Base-by-base conservation (phyloP, 2,797 vertebrate species). In the Cossypha dichroa region DNA sequence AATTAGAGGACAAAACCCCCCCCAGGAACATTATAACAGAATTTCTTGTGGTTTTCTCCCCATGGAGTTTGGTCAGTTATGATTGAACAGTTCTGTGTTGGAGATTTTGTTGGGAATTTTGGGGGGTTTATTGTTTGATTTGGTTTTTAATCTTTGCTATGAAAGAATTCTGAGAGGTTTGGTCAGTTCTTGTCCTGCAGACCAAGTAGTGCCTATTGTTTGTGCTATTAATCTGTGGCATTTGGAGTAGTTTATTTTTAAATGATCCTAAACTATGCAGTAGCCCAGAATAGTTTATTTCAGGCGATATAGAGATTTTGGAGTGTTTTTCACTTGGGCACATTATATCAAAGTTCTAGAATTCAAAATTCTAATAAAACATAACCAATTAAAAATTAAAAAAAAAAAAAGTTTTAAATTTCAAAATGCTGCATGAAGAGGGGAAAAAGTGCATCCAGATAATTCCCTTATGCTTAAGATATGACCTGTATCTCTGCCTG, bases 241-340 rank as follows among this genome's bases (percentile, higher is more conserved):
- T 78, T 78, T 81, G 56, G 33, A 85, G 82, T 34, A 46, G 43
- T 55, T 87, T 77, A 36, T 73, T 91, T 89, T 91, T 66, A 66
- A 94, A 69, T 33, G 0, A 20, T 56, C 33, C 63, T 34, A 58
- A 66, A 52, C 38, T 52, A 34, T 49, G 41, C 46, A 59, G 13
- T 52, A 62, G 43, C 43, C 34, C 13, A 59, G 16, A 73, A 49
- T 63, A 56, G 34, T 84, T 76, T 26, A 49, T 66, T 84, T 29
- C 48, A 28, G 40, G 14, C 0, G 0, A 20, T 26, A 48, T 0
- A 34, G 34, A 74, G 43, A 69, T 76, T 80, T 49, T 23, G 20
- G 31, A 67, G 60, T 21, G 28, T 3, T 77, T 87, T 90, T 69
- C 33, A 40, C 9, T 43, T 12, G 4, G n/a, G 5, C 14, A 36